phyloP scores from a whole-genome alignment of 2,797 vertebrate genomes.

The Somateria mollissima region DNA sequence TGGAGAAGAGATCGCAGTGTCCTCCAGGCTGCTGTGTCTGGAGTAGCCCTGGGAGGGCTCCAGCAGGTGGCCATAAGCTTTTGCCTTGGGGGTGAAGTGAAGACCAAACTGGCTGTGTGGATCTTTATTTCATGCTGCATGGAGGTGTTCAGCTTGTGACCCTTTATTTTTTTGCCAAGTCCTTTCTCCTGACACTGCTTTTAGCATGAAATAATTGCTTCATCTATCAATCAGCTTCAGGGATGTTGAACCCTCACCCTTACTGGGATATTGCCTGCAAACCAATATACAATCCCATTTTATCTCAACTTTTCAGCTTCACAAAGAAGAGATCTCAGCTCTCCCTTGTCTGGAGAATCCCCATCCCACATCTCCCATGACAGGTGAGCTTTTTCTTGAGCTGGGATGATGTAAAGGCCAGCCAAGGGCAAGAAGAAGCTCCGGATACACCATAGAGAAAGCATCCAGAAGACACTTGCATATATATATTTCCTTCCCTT shows the following conservation, averaged over 20 bases:
- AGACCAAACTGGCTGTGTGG: not conserved
- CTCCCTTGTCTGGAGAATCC: not conserved
- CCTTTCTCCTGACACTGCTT: not conserved
- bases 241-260: not conserved
- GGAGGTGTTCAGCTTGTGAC: not conserved
- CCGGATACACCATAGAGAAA: not conserved
- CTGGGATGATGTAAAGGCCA: not conserved
- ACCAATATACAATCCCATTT: not conserved
- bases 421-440: not conserved
- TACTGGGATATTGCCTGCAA: not conserved
- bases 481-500: not conserved
- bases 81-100: not conserved
- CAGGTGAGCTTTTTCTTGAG: not conserved
- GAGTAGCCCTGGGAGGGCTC: not conserved
- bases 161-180: not conserved
- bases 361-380: not conserved
- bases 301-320: not conserved
- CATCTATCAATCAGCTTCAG: not conserved
- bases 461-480: not conserved
- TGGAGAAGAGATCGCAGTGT: not conserved
- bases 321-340: not conserved
- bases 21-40: not conserved
- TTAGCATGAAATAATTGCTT: not conserved
- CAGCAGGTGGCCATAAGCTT: rapidly evolving
- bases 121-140: not conserved